A percentile compares a stretch with the other conserved stretches of the same genome.
Conservation (phyloP, 2,113 vertebrate genomes). For the Cyanoderma ruficeps region DNA sequence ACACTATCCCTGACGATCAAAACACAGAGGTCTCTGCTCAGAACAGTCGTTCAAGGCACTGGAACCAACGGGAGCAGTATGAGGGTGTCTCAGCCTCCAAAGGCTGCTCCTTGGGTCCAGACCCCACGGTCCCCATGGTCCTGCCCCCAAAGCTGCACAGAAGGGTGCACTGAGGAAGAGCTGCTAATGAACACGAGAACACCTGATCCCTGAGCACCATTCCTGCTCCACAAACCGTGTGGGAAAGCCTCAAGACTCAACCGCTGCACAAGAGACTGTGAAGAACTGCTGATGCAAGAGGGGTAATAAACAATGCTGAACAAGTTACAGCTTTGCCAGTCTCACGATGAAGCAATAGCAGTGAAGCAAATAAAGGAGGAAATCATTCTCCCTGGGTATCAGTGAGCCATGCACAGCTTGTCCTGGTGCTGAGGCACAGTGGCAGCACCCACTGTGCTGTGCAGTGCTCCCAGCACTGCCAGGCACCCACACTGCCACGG, state of each 20-base stretch:
- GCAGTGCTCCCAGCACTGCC: neutral
- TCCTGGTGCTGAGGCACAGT: neutral
- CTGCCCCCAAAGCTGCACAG: neutral
- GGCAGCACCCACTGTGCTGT: rapidly evolving
- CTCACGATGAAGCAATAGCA: neutral
- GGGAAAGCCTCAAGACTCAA: neutral
- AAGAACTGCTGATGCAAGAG: neutral
- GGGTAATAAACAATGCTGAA: neutral
- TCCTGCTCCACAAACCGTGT: neutral
- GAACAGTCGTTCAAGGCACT: neutral
- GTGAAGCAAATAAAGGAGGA: neutral
- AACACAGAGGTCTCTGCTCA: neutral
- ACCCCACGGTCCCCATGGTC: rapidly evolving
- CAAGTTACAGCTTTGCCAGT: neutral
- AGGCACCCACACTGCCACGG: neutral
- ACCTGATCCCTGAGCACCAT: neutral
- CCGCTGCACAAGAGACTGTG: neutral
- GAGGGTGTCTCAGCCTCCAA: neutral
- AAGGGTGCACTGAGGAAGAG: rapidly evolving
- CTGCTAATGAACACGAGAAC: rapidly evolving
- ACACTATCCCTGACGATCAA: neutral
- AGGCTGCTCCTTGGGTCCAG: rapidly evolving
- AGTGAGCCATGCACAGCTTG: neutral
- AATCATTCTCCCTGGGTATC: neutral
- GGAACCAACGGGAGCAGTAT: rapidly evolving